Conservation (phyloP, 2,888 invertebrate species). For the Herminia tarsipennalis region DNA sequence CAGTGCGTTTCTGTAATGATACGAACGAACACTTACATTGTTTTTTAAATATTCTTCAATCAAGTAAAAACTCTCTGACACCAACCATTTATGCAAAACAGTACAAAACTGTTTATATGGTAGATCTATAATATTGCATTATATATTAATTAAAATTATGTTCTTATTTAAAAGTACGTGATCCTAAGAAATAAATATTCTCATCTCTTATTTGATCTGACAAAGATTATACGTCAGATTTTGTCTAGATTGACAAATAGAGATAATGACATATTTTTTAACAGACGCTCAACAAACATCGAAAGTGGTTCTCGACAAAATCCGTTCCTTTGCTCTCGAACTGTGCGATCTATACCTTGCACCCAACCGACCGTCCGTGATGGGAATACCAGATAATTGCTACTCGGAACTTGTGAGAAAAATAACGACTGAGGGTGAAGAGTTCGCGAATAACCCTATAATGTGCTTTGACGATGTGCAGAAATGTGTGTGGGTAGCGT, state of each 20-base stretch:
- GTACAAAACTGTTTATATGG: too few relatives aligned
- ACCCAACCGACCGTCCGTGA: slow-evolving; percentile 60
- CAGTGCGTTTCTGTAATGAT: not conserved
- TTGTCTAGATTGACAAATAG: too few relatives aligned
- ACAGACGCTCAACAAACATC: slow-evolving; percentile 71
- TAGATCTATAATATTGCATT: too few relatives aligned
- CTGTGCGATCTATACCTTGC: slow-evolving; percentile 75
- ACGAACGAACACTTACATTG: not conserved
- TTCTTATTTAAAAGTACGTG: too few relatives aligned
- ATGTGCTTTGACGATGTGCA: slow-evolving; percentile 95
- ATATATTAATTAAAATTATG: too few relatives aligned
- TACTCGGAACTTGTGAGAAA: slow-evolving; percentile 74
- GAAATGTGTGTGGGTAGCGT: slow-evolving; percentile 86
- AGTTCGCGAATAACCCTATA: slow-evolving; percentile 81
- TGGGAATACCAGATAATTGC: slow-evolving; percentile 71
- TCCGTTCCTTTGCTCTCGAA: slow-evolving; percentile 74
- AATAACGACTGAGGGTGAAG: slow-evolving; percentile 76
- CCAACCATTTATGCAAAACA: too few relatives aligned
- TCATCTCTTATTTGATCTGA: too few relatives aligned
- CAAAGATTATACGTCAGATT: too few relatives aligned
- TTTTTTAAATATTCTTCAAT: not conserved
- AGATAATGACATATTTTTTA: slow-evolving; percentile 1
- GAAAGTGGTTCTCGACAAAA: slow-evolving; percentile 73
- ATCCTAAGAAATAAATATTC: too few relatives aligned
- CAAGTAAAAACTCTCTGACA: too few relatives aligned